Percentiles rank a stretch among this genome's conserved stretches.
Evolutionary conservation across 2,888 invertebrate genomes (phyloP).

Genomic region (Parascotia fuliginaria): DNA sequence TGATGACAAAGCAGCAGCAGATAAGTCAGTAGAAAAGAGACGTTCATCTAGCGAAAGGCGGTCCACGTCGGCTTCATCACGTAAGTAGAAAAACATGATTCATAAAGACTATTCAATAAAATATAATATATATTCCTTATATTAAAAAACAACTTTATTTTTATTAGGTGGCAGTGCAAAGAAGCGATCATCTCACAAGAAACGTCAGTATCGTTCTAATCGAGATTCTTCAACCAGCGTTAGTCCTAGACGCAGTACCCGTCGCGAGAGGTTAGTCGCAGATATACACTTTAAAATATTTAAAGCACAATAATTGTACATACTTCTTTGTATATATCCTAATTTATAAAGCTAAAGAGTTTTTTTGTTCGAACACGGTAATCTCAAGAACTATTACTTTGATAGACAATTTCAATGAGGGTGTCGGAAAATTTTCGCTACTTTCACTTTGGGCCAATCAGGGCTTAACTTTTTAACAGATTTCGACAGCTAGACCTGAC

Average conservation of each 20-base stretch:
- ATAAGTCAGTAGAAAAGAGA: slow-evolving; percentile 70
- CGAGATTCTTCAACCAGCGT: slow-evolving; percentile 91
- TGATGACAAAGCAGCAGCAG: slow-evolving; percentile 60
- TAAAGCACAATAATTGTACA: no score
- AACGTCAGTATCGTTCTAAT: slow-evolving; percentile 95
- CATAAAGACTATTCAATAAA: neutral
- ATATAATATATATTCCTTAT: neutral
- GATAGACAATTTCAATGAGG: no score
- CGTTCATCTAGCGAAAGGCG: slow-evolving; percentile 72
- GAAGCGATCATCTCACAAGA: slow-evolving; percentile 93
- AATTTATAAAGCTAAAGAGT: no score
- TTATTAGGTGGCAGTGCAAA: slow-evolving; percentile 84
- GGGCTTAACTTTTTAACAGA: no score
- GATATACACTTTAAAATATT: no score
- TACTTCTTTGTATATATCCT: no score
- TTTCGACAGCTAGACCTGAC: no score
- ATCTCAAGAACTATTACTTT: no score
- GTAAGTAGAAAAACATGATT: slow-evolving; percentile 60
- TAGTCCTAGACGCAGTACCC: slow-evolving; percentile 80
- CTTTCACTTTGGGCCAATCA: no score
- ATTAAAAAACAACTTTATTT: slow-evolving; percentile 8
- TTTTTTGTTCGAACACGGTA: no score
- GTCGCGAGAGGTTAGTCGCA: slow-evolving; percentile 81
- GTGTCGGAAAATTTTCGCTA: no score
- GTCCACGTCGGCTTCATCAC: slow-evolving; percentile 78